Conservation (phyloP, 2,113 vertebrate genomes). For the Vicugna pacos region DNA sequence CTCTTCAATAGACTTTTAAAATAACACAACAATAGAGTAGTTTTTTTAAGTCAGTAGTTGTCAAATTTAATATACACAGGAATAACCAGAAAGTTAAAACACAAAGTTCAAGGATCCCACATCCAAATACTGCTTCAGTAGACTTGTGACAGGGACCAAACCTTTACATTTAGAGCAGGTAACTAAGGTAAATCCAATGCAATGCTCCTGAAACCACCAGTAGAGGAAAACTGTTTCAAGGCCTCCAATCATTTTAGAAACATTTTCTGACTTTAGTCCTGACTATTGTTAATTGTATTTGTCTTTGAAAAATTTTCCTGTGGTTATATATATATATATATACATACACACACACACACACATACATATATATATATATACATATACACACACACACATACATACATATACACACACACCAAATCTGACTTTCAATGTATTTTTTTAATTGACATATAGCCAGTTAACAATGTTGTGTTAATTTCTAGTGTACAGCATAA, state of each 20-base stretch:
- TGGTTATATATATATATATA: neutral
- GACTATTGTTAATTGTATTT: neutral
- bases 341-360: too few relatives aligned
- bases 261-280: neutral
- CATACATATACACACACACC: neutral
- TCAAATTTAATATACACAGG: neutral
- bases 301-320: neutral
- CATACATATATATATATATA: too few relatives aligned
- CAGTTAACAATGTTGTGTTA: too few relatives aligned
- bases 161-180: neutral
- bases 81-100: neutral
- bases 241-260: accelerated
- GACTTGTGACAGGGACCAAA: accelerated
- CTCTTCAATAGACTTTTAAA: neutral
- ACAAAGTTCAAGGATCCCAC: neutral
- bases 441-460: neutral
- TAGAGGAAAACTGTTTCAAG: neutral
- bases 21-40: neutral
- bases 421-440: neutral
- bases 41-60: neutral
- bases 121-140: neutral
- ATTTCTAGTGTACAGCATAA: too few relatives aligned
- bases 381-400: neutral
- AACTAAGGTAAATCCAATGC: neutral
- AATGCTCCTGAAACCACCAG: neutral